Base-by-base conservation (phyloP, 2,888 invertebrate species). In the Rotaria socialis region DNA sequence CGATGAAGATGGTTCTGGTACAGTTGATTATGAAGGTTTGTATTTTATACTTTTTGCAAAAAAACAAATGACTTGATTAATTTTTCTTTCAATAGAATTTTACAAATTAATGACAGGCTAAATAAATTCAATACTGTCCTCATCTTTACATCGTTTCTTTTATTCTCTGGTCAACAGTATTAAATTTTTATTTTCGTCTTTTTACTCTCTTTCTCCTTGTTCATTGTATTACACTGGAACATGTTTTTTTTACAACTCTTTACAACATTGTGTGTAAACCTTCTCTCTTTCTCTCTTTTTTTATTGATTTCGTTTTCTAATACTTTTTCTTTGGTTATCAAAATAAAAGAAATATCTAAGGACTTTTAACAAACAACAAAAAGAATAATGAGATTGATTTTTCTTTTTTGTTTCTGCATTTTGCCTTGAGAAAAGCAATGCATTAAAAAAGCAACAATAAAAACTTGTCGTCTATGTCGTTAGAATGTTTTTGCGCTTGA, bases 21-120 rank as follows among this genome's bases (percentile, higher is more conserved):
- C 87, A n/a, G 87, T 87, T 41, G 87, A 87, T 85, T 87, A 86
- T 55, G 87, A 87, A 55, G 87, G 87, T 87, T 84, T n/a, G 24
- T n/a, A 24, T n/a, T n/a, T n/a, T 0, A 75, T 22, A 14, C 14
- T 75, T 43, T 75, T 11, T 14, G 27, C 14, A 35, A 35, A 35
- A 35, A 35, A 35, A 1, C 27, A 11, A 14, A n/a, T 14, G 0
- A 16, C 14, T 14, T 80, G 5, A 47, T n/a, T 47, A 2, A 41
- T 67, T 8, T 67, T 67, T 67, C 10, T 67, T 43, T n/a, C 2
- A 10, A 47, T 80, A 80, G 80, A 80, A 80, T 80, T 80, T 47
- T 80, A 47, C 80, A 80, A 80, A 80, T 80, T 80, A 19, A 80
- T 80, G 80, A 80, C 80, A 24, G 80, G 80, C n/a, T 80, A 80